Base-by-base conservation (phyloP, 2,113 vertebrate species). In the Pygathrix nemaeus region DNA sequence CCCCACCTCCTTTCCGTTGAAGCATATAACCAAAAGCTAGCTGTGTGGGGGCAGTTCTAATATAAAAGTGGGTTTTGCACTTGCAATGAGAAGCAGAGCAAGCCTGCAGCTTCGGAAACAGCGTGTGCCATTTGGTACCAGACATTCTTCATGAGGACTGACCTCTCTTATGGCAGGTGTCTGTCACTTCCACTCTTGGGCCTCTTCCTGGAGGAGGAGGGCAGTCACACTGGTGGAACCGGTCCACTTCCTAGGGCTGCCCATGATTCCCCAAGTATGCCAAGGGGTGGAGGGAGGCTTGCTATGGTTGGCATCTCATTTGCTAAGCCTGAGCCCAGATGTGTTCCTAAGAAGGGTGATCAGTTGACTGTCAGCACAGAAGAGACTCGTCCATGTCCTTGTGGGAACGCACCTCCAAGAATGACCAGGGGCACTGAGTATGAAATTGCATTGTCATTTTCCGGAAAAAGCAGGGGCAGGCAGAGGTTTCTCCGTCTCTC, bases 201-300 rank as follows among this genome's bases (percentile, higher is more conserved):
- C 35, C 21, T 94, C 90, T 96, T 95, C 90, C 70, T 21, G 20
- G n/a, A 84, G 79, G 61, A 61, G 64, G 43, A 79, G 23, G 89
- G 64, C 16, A 25, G 66, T 55, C 45, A 25, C 48, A 79, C 87
- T 72, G 92, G 87, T 72, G 6, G 64, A 82, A 85, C 96, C 10
- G 20, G 90, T 93, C 92, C 23, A 88, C 88, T 96, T 97, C 95
- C 94, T 87, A 8, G 38, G 25, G 89, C 45, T 93, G 50, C 78
- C 91, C 16, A 52, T 4, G 25, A 92, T 96, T 82, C 90, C 84
- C 75, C 84, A 38, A 7, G 86, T 30, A 20, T n/a, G 59, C 80
- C 23, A 32, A 57, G 79, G 83, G 32, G 68, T 7, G 45, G 80
- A 50, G 93, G 81, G 43, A 38, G 57, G 5, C 3, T 8, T 43